Evolutionary conservation across 2,888 invertebrate genomes (phyloP), one percentile per base, ranked within the genome.

Genomic region (Latrodectus hesperus): DNA sequence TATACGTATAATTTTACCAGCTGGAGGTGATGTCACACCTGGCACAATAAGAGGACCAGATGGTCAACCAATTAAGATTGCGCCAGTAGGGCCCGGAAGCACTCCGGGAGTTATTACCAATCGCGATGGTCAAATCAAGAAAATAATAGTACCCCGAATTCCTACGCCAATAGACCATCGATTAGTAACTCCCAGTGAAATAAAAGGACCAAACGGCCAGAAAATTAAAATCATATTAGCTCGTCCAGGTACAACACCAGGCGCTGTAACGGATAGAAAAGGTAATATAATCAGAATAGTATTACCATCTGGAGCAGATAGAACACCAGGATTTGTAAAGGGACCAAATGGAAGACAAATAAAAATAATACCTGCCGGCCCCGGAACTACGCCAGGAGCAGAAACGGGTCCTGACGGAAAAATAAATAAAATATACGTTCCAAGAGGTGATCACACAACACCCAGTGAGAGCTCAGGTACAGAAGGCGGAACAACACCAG

Each of bases 291-390:
- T 22, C 0, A 22, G 22, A 22, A 22, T 72, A 17, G 6, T 80
- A 11, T 17, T 80, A 17, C 80, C 80, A 0, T 9, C 1, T 12
- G 80, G 72, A 22, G 64, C 71, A 1, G 71, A 22, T 10, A 72
- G 49, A 14, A 80, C 80, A 11, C 80, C 80, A 72, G 80, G 80
- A 9, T 51, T 60, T 1, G 22, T 80, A 9, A 64, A 71, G 0
- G 80, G 80, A 14, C 64, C 80, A 2, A 51, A 72, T 52, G 80
- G 72, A 22, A 80, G 52, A 64, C 80, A 71, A 9, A n/a, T 80
- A 1, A 55, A 17, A 16, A 64, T 80, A 5, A 22, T 17, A 64
- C 80, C 80, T 9, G 80, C 72, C 5, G 72, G 72, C 5, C 71
- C 71, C 1, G 80, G 80, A 22, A 22, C 68, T 4, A 17, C 68